These are phyloP conservation scores for Festucalex cinctus DNA, from an alignment of 2,113 vertebrate species.

Conservation along the genomic window DNA sequence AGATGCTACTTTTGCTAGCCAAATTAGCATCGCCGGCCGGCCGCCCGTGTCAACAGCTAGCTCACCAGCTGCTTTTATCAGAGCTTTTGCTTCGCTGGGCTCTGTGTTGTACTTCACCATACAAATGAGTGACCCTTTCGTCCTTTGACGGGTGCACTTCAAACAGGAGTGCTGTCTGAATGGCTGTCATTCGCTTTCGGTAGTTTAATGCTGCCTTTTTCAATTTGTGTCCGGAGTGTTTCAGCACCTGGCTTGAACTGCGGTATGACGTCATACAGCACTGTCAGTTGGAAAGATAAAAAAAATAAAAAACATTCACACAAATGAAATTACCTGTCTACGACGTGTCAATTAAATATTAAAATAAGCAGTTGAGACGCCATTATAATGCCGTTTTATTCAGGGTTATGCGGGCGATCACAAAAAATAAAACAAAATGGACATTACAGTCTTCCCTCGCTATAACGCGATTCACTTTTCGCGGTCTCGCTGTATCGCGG, in stretches of 20 bases:
- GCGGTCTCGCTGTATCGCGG: too few species aligned
- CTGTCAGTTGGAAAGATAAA: not conserved
- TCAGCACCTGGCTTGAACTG: not conserved
- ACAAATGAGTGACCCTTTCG: too few species aligned
- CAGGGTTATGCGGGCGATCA: too few species aligned
- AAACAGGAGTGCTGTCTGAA: not conserved
- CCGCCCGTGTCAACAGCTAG: not conserved
- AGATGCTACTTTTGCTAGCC: slow-evolving; percentile 10
- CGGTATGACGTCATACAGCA: not conserved
- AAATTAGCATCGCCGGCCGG: slow-evolving; percentile 22
- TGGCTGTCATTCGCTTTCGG: not conserved
- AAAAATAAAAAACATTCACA: not conserved
- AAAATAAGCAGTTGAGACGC: not conserved
- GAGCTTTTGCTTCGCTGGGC: not conserved
- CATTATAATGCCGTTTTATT: not conserved
- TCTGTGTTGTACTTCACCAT: not conserved
- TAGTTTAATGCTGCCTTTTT: not conserved
- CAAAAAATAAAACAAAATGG: too few species aligned
- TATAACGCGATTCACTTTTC: too few species aligned
- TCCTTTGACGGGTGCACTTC: not conserved
- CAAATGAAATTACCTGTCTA: not conserved
- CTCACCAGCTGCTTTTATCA: slow-evolving; percentile 13
- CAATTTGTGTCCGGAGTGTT: not conserved
- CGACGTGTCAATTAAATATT: not conserved
- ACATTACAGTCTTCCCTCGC: too few species aligned